These are phyloP conservation scores for Sporophila hypoxantha DNA, from an alignment of 2,113 vertebrate genomes.

Conservation along the genomic window DNA sequence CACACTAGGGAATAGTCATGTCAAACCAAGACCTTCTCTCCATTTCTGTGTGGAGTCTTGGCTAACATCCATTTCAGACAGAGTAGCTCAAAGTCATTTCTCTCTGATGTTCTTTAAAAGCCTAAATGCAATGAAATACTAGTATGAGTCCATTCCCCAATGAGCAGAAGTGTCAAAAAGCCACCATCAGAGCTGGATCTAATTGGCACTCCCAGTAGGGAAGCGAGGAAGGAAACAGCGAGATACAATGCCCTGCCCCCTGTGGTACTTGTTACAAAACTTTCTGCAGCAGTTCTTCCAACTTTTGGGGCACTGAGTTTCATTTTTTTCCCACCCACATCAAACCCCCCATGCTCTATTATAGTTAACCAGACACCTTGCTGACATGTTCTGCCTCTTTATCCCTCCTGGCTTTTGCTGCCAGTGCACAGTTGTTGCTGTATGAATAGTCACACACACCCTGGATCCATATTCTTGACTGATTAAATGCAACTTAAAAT, in stretches of 20 bases:
- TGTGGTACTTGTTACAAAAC: constrained; percentile 24
- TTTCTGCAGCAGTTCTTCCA: constrained; percentile 9
- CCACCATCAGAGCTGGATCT: constrained; percentile 25
- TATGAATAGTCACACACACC: neutral
- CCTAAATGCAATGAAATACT: constrained; percentile 34
- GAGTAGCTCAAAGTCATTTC: constrained; percentile 24
- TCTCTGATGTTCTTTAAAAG: constrained; percentile 44
- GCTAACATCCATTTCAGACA: constrained; percentile 6
- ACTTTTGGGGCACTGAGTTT: neutral
- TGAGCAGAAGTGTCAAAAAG: constrained; percentile 45
- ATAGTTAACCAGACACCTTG: neutral
- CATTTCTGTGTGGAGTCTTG: neutral
- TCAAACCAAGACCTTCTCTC: neutral
- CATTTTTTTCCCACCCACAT: neutral
- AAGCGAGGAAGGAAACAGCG: neutral
- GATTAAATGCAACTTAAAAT: neutral
- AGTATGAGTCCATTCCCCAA: constrained; percentile 24
- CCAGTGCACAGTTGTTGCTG: fast-evolving
- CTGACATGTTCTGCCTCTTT: neutral
- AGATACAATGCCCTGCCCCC: neutral
- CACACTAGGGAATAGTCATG: neutral
- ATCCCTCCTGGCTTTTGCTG: neutral
- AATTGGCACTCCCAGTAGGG: constrained; percentile 35
- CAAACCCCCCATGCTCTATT: neutral
- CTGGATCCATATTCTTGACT: neutral